Evolutionary conservation across 2,888 invertebrate species (phyloP).

Genomic region (Nephrotoma appendiculata): DNA sequence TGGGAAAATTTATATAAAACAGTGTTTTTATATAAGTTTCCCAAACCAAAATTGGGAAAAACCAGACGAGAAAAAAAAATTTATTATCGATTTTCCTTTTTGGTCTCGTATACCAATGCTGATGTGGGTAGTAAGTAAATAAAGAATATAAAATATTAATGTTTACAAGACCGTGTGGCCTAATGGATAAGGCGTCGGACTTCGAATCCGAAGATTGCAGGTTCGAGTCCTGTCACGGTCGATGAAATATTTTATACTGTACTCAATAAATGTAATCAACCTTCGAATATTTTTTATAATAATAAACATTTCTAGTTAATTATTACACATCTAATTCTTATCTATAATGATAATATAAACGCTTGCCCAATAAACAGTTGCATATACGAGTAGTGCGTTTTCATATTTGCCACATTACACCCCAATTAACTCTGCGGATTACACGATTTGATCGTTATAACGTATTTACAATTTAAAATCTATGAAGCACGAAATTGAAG

Average conservation of each 20-base stretch:
- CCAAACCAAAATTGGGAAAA: neutral
- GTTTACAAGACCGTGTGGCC: constrained; percentile 10
- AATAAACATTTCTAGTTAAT: neutral
- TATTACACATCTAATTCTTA: neutral
- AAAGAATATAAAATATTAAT: neutral
- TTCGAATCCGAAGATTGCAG: constrained; percentile 15
- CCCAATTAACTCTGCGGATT: too few species aligned
- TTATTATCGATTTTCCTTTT: neutral
- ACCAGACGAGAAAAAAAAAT: neutral
- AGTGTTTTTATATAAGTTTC: too few species aligned
- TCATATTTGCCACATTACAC: too few species aligned
- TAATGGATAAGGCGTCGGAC: constrained; percentile 15
- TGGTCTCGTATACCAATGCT: too few species aligned
- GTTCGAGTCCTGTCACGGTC: constrained; percentile 14
- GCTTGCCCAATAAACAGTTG: too few species aligned
- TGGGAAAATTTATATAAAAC: too few species aligned
- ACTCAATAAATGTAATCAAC: neutral
- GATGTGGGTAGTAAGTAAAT: neutral
- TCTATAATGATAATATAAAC: neutral
- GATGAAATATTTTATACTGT: neutral
- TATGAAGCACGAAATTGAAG: too few species aligned
- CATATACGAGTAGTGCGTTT: too few species aligned
- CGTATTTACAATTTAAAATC: too few species aligned
- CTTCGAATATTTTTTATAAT: neutral
- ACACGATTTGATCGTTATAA: too few species aligned